Evolutionary conservation across 1,140 invertebrate genomes (phyloP).

Genomic region (Euura lappo): DNA sequence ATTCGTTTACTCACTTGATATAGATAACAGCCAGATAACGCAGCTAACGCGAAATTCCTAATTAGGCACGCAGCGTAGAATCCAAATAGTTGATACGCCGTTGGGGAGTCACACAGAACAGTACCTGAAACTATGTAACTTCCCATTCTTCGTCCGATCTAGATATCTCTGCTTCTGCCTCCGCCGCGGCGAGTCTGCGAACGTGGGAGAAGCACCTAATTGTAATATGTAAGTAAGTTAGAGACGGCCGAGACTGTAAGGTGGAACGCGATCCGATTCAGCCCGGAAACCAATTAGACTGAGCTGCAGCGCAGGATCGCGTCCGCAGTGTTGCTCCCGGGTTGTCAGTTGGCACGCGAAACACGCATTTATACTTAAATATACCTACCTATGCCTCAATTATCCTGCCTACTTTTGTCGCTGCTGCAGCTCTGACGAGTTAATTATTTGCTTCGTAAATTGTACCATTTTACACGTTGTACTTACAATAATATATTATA

Average conservation of each 20-base stretch:
- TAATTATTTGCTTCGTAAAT: slow-evolving; percentile 5
- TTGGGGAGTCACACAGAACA: neutral
- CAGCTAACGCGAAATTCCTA: too few relatives aligned
- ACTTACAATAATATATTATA: too few relatives aligned
- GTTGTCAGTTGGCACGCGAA: slow-evolving; percentile 6
- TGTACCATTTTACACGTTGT: neutral
- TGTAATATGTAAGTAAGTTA: neutral
- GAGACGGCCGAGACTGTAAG: neutral
- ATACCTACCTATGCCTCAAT: neutral
- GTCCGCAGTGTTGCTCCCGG: neutral
- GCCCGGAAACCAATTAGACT: neutral
- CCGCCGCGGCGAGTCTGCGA: neutral
- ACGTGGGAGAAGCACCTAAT: slow-evolving; percentile 4
- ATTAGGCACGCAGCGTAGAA: too few relatives aligned
- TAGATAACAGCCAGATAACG: neutral
- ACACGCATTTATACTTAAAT: neutral
- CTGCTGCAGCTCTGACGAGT: neutral
- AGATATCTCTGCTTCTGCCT: too few relatives aligned
- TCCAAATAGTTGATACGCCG: too few relatives aligned
- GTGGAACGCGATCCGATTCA: slow-evolving; percentile 1
- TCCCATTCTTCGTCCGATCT: neutral
- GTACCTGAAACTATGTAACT: neutral
- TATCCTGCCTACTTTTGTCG: neutral
- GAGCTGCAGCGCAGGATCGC: too few relatives aligned
- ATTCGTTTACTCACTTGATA: neutral